phyloP scores from a whole-genome alignment of 2,888 invertebrate species.

The Pheosia tremula region DNA sequence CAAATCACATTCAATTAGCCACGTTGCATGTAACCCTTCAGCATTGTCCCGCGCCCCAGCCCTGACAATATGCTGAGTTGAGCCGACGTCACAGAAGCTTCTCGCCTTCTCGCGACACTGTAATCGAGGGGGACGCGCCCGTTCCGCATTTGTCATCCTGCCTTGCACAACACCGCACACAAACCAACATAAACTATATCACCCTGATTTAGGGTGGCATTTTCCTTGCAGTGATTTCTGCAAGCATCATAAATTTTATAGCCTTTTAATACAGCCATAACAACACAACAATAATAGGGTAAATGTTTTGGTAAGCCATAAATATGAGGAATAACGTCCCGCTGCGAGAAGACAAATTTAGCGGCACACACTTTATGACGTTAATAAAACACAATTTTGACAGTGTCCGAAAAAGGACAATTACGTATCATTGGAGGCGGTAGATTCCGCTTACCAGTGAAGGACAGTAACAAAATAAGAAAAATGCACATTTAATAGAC shows the following conservation, averaged over 20 bases:
- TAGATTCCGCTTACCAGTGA: too few relatives aligned
- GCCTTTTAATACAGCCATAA: slow-evolving; percentile 83
- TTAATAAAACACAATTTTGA: slow-evolving; percentile 42
- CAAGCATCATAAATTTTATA: slow-evolving; percentile 82
- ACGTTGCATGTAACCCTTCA: slow-evolving; percentile 73
- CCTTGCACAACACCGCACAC: slow-evolving; percentile 44
- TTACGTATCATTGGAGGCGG: background rate
- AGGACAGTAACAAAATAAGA: too few relatives aligned
- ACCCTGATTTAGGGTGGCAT: slow-evolving; percentile 19
- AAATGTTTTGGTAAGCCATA: slow-evolving; percentile 84
- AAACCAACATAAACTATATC: slow-evolving; percentile 36
- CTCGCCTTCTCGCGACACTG: slow-evolving; percentile 67
- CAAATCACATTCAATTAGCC: slow-evolving; percentile 78
- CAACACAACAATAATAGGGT: slow-evolving; percentile 81
- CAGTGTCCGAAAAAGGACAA: slow-evolving; percentile 22
- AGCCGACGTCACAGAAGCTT: slow-evolving; percentile 72
- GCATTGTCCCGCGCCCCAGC: slow-evolving; percentile 47
- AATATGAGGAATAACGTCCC: slow-evolving; percentile 74
- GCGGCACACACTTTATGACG: slow-evolving; percentile 51
- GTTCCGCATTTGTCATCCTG: slow-evolving; percentile 72
- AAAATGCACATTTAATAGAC: too few relatives aligned
- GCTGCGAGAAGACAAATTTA: slow-evolving; percentile 70
- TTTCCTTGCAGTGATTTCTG: slow-evolving; percentile 43
- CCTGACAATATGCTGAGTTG: slow-evolving; percentile 79
- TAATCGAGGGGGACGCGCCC: slow-evolving; percentile 77